Base-by-base conservation (phyloP, 2,113 vertebrate species). In the Brachirus orientalis region DNA sequence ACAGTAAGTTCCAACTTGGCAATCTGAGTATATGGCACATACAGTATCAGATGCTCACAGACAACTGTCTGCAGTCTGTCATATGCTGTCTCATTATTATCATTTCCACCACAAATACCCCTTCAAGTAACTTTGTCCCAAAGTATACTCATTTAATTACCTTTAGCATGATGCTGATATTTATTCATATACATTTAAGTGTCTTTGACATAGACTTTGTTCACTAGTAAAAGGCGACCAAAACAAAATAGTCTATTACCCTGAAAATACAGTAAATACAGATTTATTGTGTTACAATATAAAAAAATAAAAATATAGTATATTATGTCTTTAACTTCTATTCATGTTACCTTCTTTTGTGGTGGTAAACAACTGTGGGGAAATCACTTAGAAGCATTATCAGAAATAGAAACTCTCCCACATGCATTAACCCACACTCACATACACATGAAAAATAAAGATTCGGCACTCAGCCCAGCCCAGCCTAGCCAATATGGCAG, bases 401-500 rank as follows among this genome's bases (percentile, higher is more conserved):
- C 13, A 59, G 61, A 73, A 63, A 62, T 22, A 36, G 57, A 69
- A 69, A 79, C 45, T 44, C 66, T 75, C 69, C 19, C 60, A 80
- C 53, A 54, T 19, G 37, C 55, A 12, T 44, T 36, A 59, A 46
- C 19, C 38, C 48, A 70, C 59, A 13, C 53, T 18, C 7, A 3
- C 47, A 36, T 47, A 75, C 18, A 74, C 28, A 75, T 20, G 8
- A 45, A 64, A 44, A 62, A 70, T 4, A 10, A 43, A 11, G 57
- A 22, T 55, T 63, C 44, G 63, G 72, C 53, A 48, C 55, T 62
- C 58, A 88, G 40, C 75, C 58, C 57, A 69, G 54, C 50, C 61
- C 68, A 65, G 58, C 50, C 61, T 66, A 65, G 58, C 52, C 67
- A 61, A 85, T 85, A 80, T 77, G 62, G 50, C 74, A 80, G 70